A percentile compares a stretch with the other conserved stretches of the same genome.
Conservation (phyloP, 1,140 invertebrate species). For the Eubasilissa regina region DNA sequence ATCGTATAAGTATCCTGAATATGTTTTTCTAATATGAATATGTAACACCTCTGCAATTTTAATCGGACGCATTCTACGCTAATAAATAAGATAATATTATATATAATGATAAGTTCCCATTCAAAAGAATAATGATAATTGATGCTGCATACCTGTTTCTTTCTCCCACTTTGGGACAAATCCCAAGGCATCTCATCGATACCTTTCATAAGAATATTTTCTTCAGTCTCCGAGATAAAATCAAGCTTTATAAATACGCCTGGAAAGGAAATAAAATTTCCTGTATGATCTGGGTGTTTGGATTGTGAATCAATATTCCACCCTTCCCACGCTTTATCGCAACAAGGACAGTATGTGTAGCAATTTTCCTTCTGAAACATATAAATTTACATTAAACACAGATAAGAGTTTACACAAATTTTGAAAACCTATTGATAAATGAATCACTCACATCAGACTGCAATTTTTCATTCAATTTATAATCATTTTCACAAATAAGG, state of each 20-base stretch:
- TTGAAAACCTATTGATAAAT: constrained; percentile 11
- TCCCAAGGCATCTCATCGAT: constrained; percentile 92
- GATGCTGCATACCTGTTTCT: constrained; percentile 84
- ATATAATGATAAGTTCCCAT: no score
- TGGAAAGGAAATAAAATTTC: constrained; percentile 75
- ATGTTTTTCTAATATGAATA: no score
- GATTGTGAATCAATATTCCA: constrained; percentile 77
- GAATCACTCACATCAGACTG: constrained; percentile 60
- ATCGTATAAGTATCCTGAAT: no score
- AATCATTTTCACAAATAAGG: constrained; percentile 85
- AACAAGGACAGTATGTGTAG: constrained; percentile 85
- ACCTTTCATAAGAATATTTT: constrained; percentile 76
- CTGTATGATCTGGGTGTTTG: constrained; percentile 79
- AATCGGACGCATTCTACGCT: no score
- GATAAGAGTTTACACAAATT: neutral
- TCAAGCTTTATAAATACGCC: constrained; percentile 83
- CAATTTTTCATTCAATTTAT: constrained; percentile 73
- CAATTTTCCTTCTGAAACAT: constrained; percentile 71
- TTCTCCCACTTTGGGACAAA: constrained; percentile 94
- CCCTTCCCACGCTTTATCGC: constrained; percentile 82
- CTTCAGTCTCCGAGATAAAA: constrained; percentile 85
- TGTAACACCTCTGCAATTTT: no score
- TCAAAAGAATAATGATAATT: neutral
- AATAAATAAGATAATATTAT: no score
- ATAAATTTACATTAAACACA: constrained; percentile 40